A percentile compares a stretch with the other conserved stretches of the same genome.
These are phyloP conservation scores for Ceuthmochares aereus DNA, from an alignment of 2,113 vertebrate species.

Conservation along the genomic window DNA sequence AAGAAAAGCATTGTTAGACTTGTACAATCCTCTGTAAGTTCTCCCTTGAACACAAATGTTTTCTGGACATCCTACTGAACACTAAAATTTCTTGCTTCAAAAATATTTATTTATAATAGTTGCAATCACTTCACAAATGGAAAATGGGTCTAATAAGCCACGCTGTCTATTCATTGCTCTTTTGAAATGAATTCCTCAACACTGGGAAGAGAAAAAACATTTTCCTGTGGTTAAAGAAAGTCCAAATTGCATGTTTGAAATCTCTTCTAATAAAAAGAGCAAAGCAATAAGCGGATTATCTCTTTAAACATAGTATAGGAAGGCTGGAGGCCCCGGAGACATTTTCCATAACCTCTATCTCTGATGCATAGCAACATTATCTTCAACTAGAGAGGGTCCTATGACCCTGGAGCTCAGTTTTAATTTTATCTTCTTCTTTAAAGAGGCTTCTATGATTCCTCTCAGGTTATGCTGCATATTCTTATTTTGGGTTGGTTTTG, in stretches of 20 bases:
- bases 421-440: constrained; percentile 66
- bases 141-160: neutral
- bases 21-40: neutral
- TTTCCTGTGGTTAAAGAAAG: constrained; percentile 54
- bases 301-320: constrained; percentile 68
- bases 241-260: constrained; percentile 60
- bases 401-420: constrained; percentile 62
- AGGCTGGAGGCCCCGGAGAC: constrained; percentile 42
- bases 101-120: constrained; percentile 7
- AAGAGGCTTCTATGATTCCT: constrained; percentile 42
- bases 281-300: constrained; percentile 69
- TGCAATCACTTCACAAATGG: neutral
- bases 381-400: constrained; percentile 61
- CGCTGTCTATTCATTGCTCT: neutral
- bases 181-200: constrained; percentile 36
- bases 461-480: constrained; percentile 57
- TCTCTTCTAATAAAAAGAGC: constrained; percentile 64
- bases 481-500: constrained; percentile 47
- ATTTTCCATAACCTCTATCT: constrained; percentile 62
- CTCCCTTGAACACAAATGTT: neutral
- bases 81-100: neutral
- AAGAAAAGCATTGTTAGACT: neutral
- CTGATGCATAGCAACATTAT: constrained; percentile 57
- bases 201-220: constrained; percentile 41
- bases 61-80: neutral